phyloP scores from a whole-genome alignment of 2,113 vertebrate species.

The Martes martes region DNA sequence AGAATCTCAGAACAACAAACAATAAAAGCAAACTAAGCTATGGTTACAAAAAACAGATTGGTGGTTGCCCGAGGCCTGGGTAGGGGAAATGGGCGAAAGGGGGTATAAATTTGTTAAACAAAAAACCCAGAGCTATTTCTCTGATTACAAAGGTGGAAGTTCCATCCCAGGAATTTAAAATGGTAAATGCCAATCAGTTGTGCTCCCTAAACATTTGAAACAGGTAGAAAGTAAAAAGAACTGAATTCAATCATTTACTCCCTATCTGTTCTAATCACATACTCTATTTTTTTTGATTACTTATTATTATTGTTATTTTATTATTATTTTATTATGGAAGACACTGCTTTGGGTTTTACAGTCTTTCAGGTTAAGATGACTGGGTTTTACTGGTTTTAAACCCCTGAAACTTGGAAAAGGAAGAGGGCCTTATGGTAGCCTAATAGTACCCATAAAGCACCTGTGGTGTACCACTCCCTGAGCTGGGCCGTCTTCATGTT shows the following conservation, averaged over 20 bases:
- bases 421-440: not conserved
- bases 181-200: not conserved
- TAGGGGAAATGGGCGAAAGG: not conserved
- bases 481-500: not conserved
- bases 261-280: not conserved
- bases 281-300: not conserved
- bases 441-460: not conserved
- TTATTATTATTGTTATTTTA: not conserved
- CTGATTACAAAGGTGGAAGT: not conserved
- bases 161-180: not conserved
- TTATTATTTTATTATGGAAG: not conserved
- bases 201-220: not conserved
- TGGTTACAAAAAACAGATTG: not conserved
- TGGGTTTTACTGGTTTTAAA: not conserved
- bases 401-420: not conserved
- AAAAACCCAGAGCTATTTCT: not conserved
- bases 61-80: not conserved
- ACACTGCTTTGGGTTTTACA: not conserved
- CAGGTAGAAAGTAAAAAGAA: not conserved
- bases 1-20: not conserved
- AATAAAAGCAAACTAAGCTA: not conserved
- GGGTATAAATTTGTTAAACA: not conserved
- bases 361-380: not conserved
- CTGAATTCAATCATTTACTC: not conserved
- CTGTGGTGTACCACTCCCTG: not conserved